These are phyloP conservation scores for Panorpa germanica DNA, from an alignment of 2,888 invertebrate species.

Conservation along the genomic window DNA sequence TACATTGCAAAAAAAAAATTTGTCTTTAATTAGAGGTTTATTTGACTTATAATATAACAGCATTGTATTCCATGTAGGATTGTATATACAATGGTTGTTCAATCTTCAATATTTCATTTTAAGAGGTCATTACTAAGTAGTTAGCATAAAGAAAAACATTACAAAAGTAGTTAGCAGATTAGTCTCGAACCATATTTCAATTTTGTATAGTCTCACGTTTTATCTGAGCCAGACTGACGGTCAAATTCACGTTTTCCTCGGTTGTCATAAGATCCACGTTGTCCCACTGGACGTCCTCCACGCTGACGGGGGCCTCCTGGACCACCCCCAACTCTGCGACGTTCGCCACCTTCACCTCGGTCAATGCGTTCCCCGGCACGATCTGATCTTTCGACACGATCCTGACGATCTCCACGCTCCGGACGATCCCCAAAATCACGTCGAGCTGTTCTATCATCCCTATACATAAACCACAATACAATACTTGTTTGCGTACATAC, in stretches of 20 bases:
- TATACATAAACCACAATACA: constrained; percentile 14
- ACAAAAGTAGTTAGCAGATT: constrained; percentile 1
- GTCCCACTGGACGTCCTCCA: constrained; percentile 26
- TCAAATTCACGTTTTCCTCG: constrained; percentile 86
- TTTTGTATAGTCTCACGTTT: constrained; percentile 70
- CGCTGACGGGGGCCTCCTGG: constrained; percentile 22
- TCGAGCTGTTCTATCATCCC: constrained; percentile 19
- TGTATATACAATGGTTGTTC: too few species aligned
- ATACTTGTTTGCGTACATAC: constrained; percentile 4
- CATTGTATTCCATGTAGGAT: too few species aligned
- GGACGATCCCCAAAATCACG: constrained; percentile 28
- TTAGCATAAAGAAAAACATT: constrained; percentile 1
- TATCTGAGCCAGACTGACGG: constrained; percentile 86
- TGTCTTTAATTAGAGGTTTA: neutral
- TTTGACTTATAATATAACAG: too few species aligned
- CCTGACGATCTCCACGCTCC: constrained; percentile 30
- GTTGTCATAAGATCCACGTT: constrained; percentile 40
- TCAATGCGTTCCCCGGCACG: constrained; percentile 16
- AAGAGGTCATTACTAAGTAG: neutral
- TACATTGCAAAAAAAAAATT: constrained; percentile 3
- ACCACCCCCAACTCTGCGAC: constrained; percentile 17
- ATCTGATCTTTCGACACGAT: constrained; percentile 20
- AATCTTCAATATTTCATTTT: too few species aligned
- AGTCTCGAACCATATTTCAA: constrained; percentile 10
- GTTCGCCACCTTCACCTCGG: constrained; percentile 20